phyloP scores from a whole-genome alignment of 2,113 vertebrate species.

The Numida meleagris region DNA sequence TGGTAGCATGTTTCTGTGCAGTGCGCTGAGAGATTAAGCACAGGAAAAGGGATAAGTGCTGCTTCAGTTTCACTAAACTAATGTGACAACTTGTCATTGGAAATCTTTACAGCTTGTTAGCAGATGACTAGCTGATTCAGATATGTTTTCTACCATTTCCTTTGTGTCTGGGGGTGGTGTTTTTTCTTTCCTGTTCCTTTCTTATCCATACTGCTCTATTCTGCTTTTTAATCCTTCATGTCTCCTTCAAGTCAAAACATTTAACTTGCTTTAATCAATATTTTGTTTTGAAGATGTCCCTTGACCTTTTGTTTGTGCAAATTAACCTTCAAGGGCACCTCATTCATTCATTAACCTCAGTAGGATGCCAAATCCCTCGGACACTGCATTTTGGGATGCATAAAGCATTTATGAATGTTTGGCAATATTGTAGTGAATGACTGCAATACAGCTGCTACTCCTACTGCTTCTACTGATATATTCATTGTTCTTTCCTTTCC shows the following conservation, averaged over 20 bases:
- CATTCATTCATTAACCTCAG: constrained; percentile 59
- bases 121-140: constrained; percentile 82
- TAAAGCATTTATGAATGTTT: constrained; percentile 56
- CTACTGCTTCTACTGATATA: not conserved
- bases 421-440: constrained; percentile 15
- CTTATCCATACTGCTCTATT: constrained; percentile 75
- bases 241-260: constrained; percentile 86
- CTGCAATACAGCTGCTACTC: not conserved
- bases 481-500: not conserved
- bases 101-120: constrained; percentile 87
- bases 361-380: constrained; percentile 29
- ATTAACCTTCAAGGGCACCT: constrained; percentile 69
- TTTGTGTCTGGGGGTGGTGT: constrained; percentile 74
- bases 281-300: constrained; percentile 81
- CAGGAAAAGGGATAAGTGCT: constrained; percentile 83
- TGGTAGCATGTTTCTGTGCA: constrained; percentile 81
- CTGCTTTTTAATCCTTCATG: constrained; percentile 81
- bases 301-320: constrained; percentile 74
- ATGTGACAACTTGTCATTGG: constrained; percentile 87
- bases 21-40: constrained; percentile 80
- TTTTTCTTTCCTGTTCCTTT: constrained; percentile 80
- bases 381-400: constrained; percentile 50
- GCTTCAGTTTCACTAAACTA: constrained; percentile 88
- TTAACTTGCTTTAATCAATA: constrained; percentile 82
- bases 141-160: constrained; percentile 79